Percentiles rank a stretch among this genome's conserved stretches.
These are phyloP conservation scores for Drosophila littoralis DNA, from an alignment of 1,140 invertebrate species.

Conservation along the genomic window DNA sequence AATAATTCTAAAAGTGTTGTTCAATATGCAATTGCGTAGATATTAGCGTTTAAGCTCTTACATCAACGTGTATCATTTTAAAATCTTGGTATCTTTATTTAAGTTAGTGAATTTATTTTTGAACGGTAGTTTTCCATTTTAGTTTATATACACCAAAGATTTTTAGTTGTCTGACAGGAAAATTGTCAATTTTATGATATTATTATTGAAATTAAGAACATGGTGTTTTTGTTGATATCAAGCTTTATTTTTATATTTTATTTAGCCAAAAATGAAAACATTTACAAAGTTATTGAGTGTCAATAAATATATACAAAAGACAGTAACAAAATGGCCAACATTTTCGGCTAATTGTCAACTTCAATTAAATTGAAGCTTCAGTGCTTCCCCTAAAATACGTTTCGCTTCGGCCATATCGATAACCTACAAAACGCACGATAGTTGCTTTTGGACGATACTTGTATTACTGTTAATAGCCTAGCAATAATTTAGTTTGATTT, in stretches of 20 bases:
- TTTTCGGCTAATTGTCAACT: too few relatives aligned
- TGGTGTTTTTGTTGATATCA: slow-evolving; percentile 60
- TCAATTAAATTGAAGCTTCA: too few relatives aligned
- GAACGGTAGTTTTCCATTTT: slow-evolving; percentile 60
- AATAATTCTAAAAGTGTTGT: slow-evolving; percentile 71
- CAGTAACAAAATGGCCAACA: slow-evolving; percentile 4
- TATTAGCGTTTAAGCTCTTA: slow-evolving; percentile 55
- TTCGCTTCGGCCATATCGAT: too few relatives aligned
- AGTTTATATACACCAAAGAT: slow-evolving; percentile 73
- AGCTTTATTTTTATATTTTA: slow-evolving; percentile 64
- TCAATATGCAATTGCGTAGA: slow-evolving; percentile 59
- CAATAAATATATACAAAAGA: slow-evolving; percentile 74
- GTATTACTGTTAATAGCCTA: too few relatives aligned
- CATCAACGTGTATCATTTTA: slow-evolving; percentile 17
- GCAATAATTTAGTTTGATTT: too few relatives aligned
- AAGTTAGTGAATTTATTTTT: slow-evolving; percentile 42
- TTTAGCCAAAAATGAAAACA: slow-evolving; percentile 53
- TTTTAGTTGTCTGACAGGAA: slow-evolving; percentile 46
- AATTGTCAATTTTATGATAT: slow-evolving; percentile 53
- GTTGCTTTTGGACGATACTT: too few relatives aligned
- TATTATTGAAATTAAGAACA: slow-evolving; percentile 46
- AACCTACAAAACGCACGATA: too few relatives aligned
- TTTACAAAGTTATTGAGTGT: slow-evolving; percentile 58
- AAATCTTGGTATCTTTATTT: slow-evolving; percentile 58
- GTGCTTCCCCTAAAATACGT: not conserved